Base-by-base conservation (phyloP, 37 sponge, comb jelly and placozoan species). In the Oopsacas minuta region DNA sequence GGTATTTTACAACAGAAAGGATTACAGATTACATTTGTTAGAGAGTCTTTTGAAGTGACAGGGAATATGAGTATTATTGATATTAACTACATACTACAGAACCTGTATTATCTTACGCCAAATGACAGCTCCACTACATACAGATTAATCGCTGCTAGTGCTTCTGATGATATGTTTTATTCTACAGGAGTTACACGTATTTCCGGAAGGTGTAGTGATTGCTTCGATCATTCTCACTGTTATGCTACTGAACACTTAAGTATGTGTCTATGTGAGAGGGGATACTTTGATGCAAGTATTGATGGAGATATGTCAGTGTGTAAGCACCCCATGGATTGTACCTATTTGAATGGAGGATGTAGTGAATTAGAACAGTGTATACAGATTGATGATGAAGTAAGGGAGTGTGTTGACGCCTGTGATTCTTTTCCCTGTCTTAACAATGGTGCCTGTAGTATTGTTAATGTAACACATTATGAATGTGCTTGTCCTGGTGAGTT, bases 321-420 rank as follows among this genome's bases (percentile, higher is more conserved):
- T 61, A 61, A 61, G 30, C 75, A 61, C 30, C 75, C 75, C 7
- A 61, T 61, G 75, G 75, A 61, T 12, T 61, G 75, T n/a, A 61
- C 32, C 30, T 61, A 61, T n/a, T 12, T 61, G 75, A 61, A 61
- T 61, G 75, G 75, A 12, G 75, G 75, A 5, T 61, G 75, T 61
- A 61, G 75, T 61, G 20, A 25, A 7, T 12, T 61, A 12, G 75
- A 61, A n/a, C 20, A 10, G 30, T 61, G 75, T 61, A 61, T 61
- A 61, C 75, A 61, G 30, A 25, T 12, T n/a, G 7, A 3, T 3
- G 75, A 61, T 7, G 30, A 61, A 25, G 5, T 12, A 32, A 10
- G 75, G 1, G 22, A 61, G 17, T 61, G 75, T 61, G 75, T 20
- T 25, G 75, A 61, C 30, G 75, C 75, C 20, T 61, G 75, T 12